Percentiles rank a stretch among this genome's conserved stretches.
Evolutionary conservation across 2,888 invertebrate genomes (phyloP).

Genomic region (Bruchidius siliquastri): DNA sequence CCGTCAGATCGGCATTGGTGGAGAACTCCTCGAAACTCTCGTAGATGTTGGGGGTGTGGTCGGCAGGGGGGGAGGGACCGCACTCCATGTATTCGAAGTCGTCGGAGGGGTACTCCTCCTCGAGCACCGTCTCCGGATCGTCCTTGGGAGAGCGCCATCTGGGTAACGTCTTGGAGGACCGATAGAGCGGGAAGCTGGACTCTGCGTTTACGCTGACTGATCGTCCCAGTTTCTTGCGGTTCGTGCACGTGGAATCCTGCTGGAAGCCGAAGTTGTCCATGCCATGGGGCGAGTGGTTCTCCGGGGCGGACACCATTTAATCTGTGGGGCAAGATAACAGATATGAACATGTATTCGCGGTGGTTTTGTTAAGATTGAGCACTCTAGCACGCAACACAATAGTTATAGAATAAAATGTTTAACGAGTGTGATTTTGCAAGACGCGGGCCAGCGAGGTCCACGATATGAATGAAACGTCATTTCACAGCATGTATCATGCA

Average conservation of each 20-base stretch:
- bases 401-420: not conserved
- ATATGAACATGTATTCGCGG: not conserved
- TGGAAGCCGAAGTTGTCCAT: slow-evolving; percentile 47
- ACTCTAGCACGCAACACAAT: not conserved
- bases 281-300: slow-evolving; percentile 31
- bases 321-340: not conserved
- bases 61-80: slow-evolving; percentile 74
- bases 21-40: slow-evolving; percentile 69
- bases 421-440: no score
- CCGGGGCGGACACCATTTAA: slow-evolving; percentile 41
- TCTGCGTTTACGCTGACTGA: slow-evolving; percentile 48
- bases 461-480: no score
- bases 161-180: slow-evolving; percentile 31
- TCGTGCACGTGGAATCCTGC: slow-evolving; percentile 21
- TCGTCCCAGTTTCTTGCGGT: slow-evolving; percentile 40
- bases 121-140: slow-evolving; percentile 51
- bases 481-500: no score
- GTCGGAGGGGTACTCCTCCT: slow-evolving; percentile 63
- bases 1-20: slow-evolving; percentile 57
- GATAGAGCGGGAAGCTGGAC: slow-evolving; percentile 41
- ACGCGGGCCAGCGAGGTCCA: no score
- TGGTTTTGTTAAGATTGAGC: not conserved
- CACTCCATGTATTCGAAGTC: slow-evolving; percentile 76
- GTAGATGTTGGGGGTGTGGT: slow-evolving; percentile 76
- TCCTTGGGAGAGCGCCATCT: slow-evolving; percentile 37